Evolutionary conservation across 1,140 invertebrate species (phyloP).

Genomic region (Coptotermes formosanus): DNA sequence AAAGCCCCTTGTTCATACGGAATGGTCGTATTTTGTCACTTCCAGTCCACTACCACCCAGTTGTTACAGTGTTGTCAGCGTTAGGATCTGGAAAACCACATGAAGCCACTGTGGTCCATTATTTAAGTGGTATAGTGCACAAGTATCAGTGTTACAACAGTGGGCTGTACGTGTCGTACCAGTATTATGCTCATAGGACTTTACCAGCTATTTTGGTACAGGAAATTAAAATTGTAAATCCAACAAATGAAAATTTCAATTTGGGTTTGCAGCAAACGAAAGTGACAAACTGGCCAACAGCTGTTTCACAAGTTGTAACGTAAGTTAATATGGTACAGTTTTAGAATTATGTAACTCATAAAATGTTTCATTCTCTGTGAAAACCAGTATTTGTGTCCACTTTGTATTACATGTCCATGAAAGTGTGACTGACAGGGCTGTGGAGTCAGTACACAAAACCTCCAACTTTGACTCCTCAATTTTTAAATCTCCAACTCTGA

Average conservation of each 20-base stretch:
- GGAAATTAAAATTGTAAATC: constrained; percentile 75
- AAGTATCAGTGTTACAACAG: constrained; percentile 64
- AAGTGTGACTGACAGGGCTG: too few species aligned
- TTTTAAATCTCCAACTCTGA: too few species aligned
- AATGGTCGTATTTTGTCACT: constrained; percentile 68
- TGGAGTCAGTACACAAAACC: too few species aligned
- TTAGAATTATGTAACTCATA: too few species aligned
- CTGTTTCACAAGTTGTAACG: constrained; percentile 52
- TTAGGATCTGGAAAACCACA: constrained; percentile 49
- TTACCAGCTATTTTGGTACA: constrained; percentile 77
- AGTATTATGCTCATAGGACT: constrained; percentile 76
- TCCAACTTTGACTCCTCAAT: too few species aligned
- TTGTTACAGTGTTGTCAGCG: constrained; percentile 59
- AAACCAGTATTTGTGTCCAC: too few species aligned
- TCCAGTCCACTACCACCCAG: constrained; percentile 69
- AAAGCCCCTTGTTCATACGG: constrained; percentile 67
- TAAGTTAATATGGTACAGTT: constrained; percentile 37
- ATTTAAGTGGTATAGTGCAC: constrained; percentile 65
- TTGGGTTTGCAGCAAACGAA: constrained; percentile 51
- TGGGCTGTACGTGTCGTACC: constrained; percentile 64
- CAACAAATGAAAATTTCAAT: constrained; percentile 54
- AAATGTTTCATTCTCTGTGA: too few species aligned
- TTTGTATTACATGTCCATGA: too few species aligned
- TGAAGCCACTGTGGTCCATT: constrained; percentile 64
- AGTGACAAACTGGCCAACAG: constrained; percentile 48